phyloP scores from a whole-genome alignment of 2,113 vertebrate species.

The Mirounga angustirostris region DNA sequence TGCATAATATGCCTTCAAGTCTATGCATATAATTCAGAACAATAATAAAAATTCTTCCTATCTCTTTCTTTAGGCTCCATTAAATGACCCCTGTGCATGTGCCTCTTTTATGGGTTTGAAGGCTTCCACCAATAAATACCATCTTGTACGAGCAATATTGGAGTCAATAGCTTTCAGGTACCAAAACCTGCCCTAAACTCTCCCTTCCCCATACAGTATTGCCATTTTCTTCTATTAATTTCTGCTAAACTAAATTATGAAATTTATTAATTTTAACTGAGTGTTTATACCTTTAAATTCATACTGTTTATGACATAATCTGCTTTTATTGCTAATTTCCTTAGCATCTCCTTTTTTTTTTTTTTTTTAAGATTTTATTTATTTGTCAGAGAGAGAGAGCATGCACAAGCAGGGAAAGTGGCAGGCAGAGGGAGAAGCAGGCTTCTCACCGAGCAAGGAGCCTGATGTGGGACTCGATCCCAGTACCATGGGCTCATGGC shows the following conservation, averaged over 20 bases:
- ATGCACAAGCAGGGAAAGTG: no score
- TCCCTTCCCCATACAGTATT: neutral
- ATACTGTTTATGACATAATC: neutral
- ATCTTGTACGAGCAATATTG: constrained; percentile 96
- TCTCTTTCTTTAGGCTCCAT: constrained; percentile 89
- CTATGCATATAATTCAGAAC: neutral
- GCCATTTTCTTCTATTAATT: neutral
- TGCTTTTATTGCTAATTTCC: neutral
- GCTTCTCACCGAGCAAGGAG: no score
- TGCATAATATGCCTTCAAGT: neutral
- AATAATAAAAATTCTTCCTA: constrained; percentile 5
- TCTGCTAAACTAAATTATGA: neutral
- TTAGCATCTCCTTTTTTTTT: neutral
- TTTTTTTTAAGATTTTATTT: neutral
- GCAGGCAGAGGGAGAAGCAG: no score
- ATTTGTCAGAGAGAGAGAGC: no score
- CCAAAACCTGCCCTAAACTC: neutral
- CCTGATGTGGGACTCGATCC: no score
- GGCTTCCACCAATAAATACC: constrained; percentile 93
- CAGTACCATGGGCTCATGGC: no score
- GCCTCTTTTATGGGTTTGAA: constrained; percentile 97
- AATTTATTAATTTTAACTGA: neutral
- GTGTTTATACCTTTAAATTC: neutral
- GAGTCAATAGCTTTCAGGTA: constrained; percentile 98
- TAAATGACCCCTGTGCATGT: constrained; percentile 94